Percentiles rank a stretch among this genome's conserved stretches.
Conservation (phyloP, 2,113 vertebrate species). For the Paedocypris sp. region DNA sequence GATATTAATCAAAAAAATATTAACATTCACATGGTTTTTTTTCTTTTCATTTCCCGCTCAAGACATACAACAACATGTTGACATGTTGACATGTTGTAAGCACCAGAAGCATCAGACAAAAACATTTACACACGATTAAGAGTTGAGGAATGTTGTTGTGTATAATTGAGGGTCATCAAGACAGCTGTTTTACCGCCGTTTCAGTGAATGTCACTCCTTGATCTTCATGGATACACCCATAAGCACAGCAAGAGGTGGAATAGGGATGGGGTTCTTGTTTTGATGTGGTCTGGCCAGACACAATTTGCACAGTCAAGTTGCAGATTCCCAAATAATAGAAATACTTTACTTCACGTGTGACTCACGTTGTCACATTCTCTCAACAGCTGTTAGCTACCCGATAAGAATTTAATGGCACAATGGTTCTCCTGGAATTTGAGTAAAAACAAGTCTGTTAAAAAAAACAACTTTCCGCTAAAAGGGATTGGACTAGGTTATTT, state of each 20-base stretch:
- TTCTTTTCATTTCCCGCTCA: not conserved
- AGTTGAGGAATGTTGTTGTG: slow-evolving; percentile 28
- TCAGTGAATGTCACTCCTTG: slow-evolving; percentile 5
- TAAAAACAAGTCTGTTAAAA: too few species aligned
- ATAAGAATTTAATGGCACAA: too few species aligned
- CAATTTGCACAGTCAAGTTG: slow-evolving; percentile 7
- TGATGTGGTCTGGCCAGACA: slow-evolving; percentile 31
- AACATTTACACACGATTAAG: slow-evolving; percentile 10
- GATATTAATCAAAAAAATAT: too few species aligned
- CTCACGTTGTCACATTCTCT: slow-evolving; percentile 5
- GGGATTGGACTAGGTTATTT: too few species aligned
- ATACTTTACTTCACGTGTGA: slow-evolving; percentile 9
- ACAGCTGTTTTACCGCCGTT: not conserved
- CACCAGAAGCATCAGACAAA: not conserved
- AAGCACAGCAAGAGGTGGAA: slow-evolving; percentile 18
- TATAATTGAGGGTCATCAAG: slow-evolving; percentile 29
- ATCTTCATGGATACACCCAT: slow-evolving; percentile 7
- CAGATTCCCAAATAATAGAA: slow-evolving; percentile 27
- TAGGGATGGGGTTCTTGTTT: not conserved
- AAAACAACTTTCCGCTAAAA: too few species aligned
- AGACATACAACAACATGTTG: slow-evolving; percentile 15
- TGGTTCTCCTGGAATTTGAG: too few species aligned
- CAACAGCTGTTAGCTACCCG: slow-evolving; percentile 20
- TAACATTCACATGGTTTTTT: slow-evolving; percentile 11
- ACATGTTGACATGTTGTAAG: slow-evolving; percentile 4